Conservation (phyloP, 2,888 invertebrate genomes). For the Cacoxenus indagator region DNA sequence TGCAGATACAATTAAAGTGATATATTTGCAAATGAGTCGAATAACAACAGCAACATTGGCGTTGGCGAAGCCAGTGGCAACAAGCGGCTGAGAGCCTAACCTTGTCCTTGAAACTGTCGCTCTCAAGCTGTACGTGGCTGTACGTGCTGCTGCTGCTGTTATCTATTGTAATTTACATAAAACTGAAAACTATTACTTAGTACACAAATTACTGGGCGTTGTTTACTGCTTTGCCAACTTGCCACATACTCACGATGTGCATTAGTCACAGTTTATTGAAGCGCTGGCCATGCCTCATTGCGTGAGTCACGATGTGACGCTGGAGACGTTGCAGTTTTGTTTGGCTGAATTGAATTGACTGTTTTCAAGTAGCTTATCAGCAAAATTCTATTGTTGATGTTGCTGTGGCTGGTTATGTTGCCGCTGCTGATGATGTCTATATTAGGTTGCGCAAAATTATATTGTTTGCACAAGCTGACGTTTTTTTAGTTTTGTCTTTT, state of each 20-base stretch:
- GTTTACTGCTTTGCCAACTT: neutral
- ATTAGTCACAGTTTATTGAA: neutral
- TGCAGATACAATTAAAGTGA: constrained; percentile 10
- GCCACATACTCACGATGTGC: neutral
- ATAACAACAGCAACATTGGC: neutral
- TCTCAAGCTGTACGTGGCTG: neutral
- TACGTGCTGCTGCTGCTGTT: neutral
- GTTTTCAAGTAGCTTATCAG: neutral
- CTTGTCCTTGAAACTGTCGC: constrained; percentile 32
- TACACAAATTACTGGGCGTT: neutral
- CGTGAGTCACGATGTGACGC: neutral
- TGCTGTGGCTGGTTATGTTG: constrained; percentile 20
- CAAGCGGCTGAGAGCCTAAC: constrained; percentile 20
- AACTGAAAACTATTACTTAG: constrained; percentile 1
- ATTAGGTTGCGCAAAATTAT: neutral
- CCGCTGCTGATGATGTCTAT: neutral
- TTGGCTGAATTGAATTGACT: neutral
- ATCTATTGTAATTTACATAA: constrained; percentile 12
- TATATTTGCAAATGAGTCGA: constrained; percentile 32
- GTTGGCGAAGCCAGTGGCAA: neutral
- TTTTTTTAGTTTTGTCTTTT: constrained; percentile 21
- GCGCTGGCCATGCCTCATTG: neutral
- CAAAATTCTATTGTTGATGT: neutral
- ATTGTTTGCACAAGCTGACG: neutral
- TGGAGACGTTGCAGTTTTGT: neutral